Percentiles rank a stretch among this genome's conserved stretches.
Conservation (phyloP, 2,113 vertebrate species). For the Tupaia chinensis region DNA sequence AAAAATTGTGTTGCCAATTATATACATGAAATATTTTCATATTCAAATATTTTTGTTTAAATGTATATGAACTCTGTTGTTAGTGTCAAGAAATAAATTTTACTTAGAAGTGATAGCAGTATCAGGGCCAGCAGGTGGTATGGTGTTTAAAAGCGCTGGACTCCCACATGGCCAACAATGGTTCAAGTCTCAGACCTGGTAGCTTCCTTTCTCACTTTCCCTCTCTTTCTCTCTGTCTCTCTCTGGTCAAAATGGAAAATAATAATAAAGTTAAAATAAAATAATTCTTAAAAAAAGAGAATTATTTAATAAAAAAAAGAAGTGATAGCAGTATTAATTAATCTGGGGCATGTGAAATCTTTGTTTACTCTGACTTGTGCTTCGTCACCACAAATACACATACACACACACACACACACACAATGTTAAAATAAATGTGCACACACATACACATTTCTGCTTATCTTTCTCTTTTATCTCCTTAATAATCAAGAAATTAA, state of each 20-base stretch:
- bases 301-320: too few species aligned
- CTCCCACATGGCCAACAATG: too few species aligned
- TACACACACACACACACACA: background rate
- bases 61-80: background rate
- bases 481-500: background rate
- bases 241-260: too few species aligned
- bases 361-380: background rate
- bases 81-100: background rate
- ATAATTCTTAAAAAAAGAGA: too few species aligned
- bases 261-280: too few species aligned
- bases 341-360: background rate
- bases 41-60: slow-evolving; percentile 1
- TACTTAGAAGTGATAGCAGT: background rate
- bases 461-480: background rate
- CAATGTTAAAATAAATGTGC: background rate
- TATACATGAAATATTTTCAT: background rate
- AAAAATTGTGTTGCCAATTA: background rate
- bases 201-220: too few species aligned
- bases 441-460: background rate
- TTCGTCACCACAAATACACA: background rate
- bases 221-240: too few species aligned
- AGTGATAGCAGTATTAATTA: background rate
- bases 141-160: too few species aligned
- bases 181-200: too few species aligned
- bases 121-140: background rate